Evolutionary conservation across 2,797 vertebrate species (phyloP).

Genomic region (Alauda arvensis): DNA sequence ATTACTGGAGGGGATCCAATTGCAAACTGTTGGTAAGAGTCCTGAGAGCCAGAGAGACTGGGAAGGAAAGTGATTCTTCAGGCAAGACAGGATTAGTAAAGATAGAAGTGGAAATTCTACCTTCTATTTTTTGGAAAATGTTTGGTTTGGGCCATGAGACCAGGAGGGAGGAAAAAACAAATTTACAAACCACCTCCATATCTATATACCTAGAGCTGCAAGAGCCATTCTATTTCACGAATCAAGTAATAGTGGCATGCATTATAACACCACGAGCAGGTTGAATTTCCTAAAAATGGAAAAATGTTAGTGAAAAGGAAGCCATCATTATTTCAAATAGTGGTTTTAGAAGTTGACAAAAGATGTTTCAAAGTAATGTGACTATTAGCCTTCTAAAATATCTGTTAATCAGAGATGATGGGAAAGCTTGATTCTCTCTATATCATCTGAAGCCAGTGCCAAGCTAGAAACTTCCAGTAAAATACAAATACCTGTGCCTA

Average conservation of each 20-base stretch:
- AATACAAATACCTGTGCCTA: not conserved
- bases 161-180: not conserved
- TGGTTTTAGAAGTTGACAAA: not conserved
- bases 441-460: not conserved
- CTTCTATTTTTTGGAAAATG: not conserved
- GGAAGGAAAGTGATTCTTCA: not conserved
- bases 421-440: not conserved
- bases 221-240: not conserved
- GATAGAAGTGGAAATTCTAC: not conserved
- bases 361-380: conserved; percentile 1
- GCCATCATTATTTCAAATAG: not conserved
- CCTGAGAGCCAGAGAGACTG: not conserved
- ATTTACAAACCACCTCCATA: not conserved
- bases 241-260: not conserved
- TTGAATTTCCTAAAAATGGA: not conserved
- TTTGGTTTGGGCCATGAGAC: not conserved
- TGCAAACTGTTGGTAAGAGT: not conserved
- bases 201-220: not conserved
- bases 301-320: not conserved
- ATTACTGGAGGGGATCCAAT: not conserved
- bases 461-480: not conserved
- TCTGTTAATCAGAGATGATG: not conserved
- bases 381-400: not conserved
- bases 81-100: not conserved
- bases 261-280: not conserved